Base-by-base conservation (phyloP, 2,888 invertebrate genomes). In the Diarsia rubi region DNA sequence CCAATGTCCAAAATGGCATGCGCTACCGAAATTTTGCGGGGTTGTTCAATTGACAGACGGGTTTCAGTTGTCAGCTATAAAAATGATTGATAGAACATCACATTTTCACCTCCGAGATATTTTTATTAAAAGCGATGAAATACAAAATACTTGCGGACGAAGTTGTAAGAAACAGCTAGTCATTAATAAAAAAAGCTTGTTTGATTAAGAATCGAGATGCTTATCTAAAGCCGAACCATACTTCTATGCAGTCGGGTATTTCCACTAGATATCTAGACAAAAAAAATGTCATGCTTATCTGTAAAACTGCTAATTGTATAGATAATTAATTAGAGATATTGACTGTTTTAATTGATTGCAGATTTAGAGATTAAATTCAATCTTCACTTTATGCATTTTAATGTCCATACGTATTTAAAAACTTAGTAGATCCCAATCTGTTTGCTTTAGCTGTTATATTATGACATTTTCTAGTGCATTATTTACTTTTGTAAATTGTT, bases 141-240 rank as follows among this genome's bases (percentile, higher is more conserved):
- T 42, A 42, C n/a, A 12, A 42, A 62, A 62, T n/a, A 42, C 3
- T n/a, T 5, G 8, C 21, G 14, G 16, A 5, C 49, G 2, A 19
- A 71, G 1, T 8, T 42, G 19, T 19, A 8, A 24, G n/a, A 5
- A n/a, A 31, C 8, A 44, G 3, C 5, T 31, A n/a, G n/a, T 52
- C 27, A 5, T n/a, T 47, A 44, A 27, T 71, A 69, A 68, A 82
- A 45, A 11, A 37, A 3, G 21, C 62, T 14, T 62, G 57, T 14
- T 66, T 69, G 47, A 60, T 70, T 62, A 75, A 81, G 70, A 83
- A 67, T 54, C 47, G 9, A 47, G 79, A 79, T 75, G 44, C 44
- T 67, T 69, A 70, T 82, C 68, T 60, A 42, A 42, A 75, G 45
- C n/a, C 21, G 2, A 65, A 47, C 42, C 16, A 78, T 67, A 64